These are phyloP conservation scores for Sterna hirundo DNA, from an alignment of 2,113 vertebrate genomes.

Conservation along the genomic window DNA sequence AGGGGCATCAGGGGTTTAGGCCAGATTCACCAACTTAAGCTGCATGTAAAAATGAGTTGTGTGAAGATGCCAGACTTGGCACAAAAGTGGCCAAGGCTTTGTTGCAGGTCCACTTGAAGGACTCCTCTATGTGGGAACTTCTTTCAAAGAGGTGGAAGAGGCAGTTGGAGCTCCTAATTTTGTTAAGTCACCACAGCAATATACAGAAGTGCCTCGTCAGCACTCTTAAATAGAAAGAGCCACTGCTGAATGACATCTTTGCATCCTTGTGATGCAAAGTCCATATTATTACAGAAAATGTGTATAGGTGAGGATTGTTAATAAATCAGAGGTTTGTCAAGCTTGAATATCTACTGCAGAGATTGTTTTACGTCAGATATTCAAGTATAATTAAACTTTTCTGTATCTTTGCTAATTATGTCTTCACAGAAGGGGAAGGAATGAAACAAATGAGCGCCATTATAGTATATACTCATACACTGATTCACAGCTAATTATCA, in stretches of 20 bases:
- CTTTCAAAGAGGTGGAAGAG: not conserved
- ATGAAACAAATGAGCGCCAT: not conserved
- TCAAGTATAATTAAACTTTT: not conserved
- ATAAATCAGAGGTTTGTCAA: not conserved
- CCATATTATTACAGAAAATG: not conserved
- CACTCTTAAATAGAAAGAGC: not conserved
- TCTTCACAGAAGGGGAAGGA: not conserved
- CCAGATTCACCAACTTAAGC: not conserved
- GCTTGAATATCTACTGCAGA: not conserved
- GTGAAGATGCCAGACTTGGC: not conserved
- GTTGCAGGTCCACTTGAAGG: not conserved
- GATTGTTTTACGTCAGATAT: not conserved
- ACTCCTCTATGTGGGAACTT: not conserved
- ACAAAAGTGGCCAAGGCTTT: not conserved
- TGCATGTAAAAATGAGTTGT: fast-evolving
- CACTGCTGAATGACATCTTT: not conserved
- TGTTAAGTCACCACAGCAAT: not conserved
- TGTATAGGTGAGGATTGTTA: not conserved
- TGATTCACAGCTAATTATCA: not conserved
- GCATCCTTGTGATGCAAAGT: not conserved
- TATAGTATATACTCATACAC: not conserved
- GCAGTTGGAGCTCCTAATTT: not conserved
- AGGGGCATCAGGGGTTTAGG: fast-evolving
- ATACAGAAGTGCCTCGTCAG: not conserved
- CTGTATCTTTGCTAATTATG: not conserved